Base-by-base conservation (phyloP, 2,888 invertebrate genomes). In the Cataglyphis livida region DNA sequence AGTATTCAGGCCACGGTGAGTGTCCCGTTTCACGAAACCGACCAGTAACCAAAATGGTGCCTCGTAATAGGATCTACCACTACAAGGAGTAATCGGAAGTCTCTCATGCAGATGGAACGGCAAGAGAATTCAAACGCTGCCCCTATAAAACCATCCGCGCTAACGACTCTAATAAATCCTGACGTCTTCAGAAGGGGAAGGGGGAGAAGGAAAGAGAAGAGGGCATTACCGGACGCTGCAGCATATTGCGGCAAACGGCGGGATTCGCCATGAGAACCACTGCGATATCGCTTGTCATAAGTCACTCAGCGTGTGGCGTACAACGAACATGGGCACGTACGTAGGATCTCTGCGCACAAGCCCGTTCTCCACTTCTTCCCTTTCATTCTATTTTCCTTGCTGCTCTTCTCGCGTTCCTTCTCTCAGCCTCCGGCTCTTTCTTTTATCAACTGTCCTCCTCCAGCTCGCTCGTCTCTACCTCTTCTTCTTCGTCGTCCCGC, bases 241-340 rank as follows among this genome's bases (percentile, higher is more conserved):
- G 12, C 48, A 35, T 12, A 38, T 64, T 28, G n/a, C 28, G 38
- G n/a, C 41, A 54, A 32, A 44, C n/a, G 32, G 51, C 28, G 38
- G 48, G 38, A 6, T 59, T 71, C 44, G 28, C 59, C 38, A 82
- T 89, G 94, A 93, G 94, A 92, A 91, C 91, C 94, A 74, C 93
- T 92, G 92, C 81, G 79, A 84, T 91, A 92, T 92, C 90, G 92
- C 88, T 89, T 91, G 88, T 92, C 94, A 92, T 94, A 94, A 94
- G 93, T 94, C 93, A 94, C 94, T 92, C 94, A 93, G 94, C 93
- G 92, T 94, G 94, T 91, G 93, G 92, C 89, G 84, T 88, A 90
- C 90, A 89, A 83, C 83, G 91, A 91, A 93, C 93, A 93, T 85
- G 92, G 91, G 87, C 84, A 91, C 89, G 81, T 82, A 87, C 87